Evolutionary conservation across 2,888 invertebrate genomes (phyloP), one percentile per base, ranked within the genome.

Genomic region (Atrina japonica): DNA sequence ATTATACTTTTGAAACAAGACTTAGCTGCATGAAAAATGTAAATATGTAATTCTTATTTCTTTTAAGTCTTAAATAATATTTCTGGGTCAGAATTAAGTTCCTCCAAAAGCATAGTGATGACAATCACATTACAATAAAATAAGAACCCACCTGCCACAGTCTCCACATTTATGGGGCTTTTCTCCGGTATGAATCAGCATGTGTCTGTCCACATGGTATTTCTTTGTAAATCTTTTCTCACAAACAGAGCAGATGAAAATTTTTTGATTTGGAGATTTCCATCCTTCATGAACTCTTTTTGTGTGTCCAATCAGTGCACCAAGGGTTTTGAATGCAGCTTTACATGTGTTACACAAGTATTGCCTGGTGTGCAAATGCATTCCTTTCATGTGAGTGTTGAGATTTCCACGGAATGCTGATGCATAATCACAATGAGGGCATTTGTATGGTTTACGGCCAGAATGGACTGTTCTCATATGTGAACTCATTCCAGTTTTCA

Each of bases 191-290:
- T 87, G 88, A 49, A 88, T 87, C 63, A 87, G 70, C 86, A 87
- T 87, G 73, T 88, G 87, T 1, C 88, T 70, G 67, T 88, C 87
- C 27, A 88, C 86, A 53, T 88, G 88, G 76, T 87, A 88, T 70
- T 88, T 88, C 81, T 88, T 88, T n/a, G 86, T 87, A 73, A 88
- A 88, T 18, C 87, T 71, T 73, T 88, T 87, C 75, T 87, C 86
- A 68, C 88, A 88, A n/a, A 87, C 88, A 5, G 87, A 87, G 73
- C 88, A 88, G 50, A 87, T 87, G 64, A 88, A 88, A 73, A 87
- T 87, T 73, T 87, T 86, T 73, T 88, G 87, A 66, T 88, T 88
- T n/a, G 88, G 88, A 7, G 87, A 87, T 53, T 87, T 87, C 88
- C 87, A 87, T 41, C 86, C 85, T 63, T 88, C 88, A 65, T 88